These are phyloP conservation scores for Oasisia sp. DNA, from an alignment of 2,888 invertebrate genomes.

Conservation along the genomic window DNA sequence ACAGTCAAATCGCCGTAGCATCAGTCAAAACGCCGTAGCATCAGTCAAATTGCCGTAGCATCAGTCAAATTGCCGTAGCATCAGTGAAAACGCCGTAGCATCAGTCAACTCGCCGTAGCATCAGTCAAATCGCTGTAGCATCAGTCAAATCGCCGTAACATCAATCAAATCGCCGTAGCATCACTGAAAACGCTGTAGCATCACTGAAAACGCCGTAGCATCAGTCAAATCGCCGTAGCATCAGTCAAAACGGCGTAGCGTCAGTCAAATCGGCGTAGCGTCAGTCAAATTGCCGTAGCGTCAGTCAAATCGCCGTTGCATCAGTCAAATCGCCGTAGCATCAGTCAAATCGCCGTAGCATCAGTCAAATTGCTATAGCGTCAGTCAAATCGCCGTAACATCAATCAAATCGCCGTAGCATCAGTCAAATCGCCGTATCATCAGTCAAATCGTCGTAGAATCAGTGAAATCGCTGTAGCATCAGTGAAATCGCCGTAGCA, in stretches of 20 bases:
- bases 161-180: conserved; percentile 65
- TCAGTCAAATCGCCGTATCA: background rate
- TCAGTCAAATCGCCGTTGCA: no score
- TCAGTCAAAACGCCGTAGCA: conserved; percentile 65
- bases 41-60: background rate
- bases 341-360: conserved; percentile 65
- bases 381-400: background rate
- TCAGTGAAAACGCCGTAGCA: no score
- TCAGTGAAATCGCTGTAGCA: background rate
- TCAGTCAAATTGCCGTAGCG: conserved; percentile 65
- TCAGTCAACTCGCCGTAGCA: background rate
- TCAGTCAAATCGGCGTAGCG: background rate
- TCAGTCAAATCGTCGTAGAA: background rate
- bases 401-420: conserved; percentile 65
- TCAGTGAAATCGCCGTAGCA: conserved; percentile 65
- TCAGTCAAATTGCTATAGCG: no score
- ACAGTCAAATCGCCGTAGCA: background rate
- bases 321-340: background rate
- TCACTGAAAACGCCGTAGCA: background rate
- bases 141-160: background rate
- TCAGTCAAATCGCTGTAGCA: conserved; percentile 63
- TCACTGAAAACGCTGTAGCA: no score
- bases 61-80: conserved; percentile 65
- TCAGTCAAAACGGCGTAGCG: no score
- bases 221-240: conserved; percentile 65